Evolutionary conservation across 2,113 vertebrate genomes (phyloP), one percentile per base, ranked within the genome.

Genomic region (Thomomys bottae): DNA sequence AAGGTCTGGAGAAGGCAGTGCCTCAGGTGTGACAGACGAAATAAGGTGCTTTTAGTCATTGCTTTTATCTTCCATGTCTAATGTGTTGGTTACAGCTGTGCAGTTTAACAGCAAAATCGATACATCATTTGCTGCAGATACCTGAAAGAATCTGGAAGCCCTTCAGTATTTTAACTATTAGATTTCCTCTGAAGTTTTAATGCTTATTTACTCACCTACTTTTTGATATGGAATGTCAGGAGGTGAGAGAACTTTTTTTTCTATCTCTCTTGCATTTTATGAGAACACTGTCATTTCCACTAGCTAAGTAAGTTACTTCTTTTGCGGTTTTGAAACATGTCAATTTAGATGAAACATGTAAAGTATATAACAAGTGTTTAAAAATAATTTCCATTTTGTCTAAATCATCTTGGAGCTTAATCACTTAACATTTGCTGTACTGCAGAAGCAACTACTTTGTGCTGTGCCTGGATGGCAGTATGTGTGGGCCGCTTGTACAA

Each of bases 61-160:
- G 95, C 97, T 98, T 98, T 98, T 98, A 98, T 98, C 97, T 98
- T 97, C 97, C 96, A 97, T 98, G 97, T 97, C 97, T 98, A 98
- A 98, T 98, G 97, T 98, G 97, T 97, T 98, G 97, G 97, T 98
- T 98, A 98, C 97, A 98, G 98, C 97, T 98, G 96, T 97, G 97
- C 96, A 97, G 94, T 98, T 98, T 98, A 98, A 98, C 98, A 98
- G 96, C 89, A 97, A 98, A 98, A 98, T 98, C 98, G 95, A 98
- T 98, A 98, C 91, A 97, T 98, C 98, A 98, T 98, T 98, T 98
- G 96, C 97, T 96, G 89, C 84, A 6, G 1, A 90, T 97, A 98
- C 96, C 96, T 97, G 82, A 96, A 97, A 97, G 94, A 98, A 97
- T 96, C 95, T 98, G 97, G 96, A 97, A 97, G 83, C 82, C 84